Evolutionary conservation across 2,888 invertebrate species (phyloP).

Genomic region (Thymelicus acteon): DNA sequence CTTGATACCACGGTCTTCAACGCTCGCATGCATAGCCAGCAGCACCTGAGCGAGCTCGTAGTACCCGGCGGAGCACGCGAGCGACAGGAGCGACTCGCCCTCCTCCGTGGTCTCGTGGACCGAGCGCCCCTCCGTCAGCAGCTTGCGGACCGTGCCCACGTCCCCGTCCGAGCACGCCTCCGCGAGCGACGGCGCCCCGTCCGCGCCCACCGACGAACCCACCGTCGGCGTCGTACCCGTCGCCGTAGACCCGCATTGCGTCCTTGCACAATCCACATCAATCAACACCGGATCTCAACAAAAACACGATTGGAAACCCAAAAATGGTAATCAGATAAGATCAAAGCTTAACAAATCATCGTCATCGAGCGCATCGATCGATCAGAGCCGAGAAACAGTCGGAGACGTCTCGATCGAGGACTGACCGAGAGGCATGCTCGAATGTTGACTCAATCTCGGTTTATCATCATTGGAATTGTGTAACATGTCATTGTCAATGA

Average conservation of each 20-base stretch:
- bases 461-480: constrained; percentile 77
- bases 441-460: constrained; percentile 84
- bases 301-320: background rate
- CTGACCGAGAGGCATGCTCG: constrained; percentile 60
- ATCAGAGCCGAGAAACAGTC: constrained; percentile 54
- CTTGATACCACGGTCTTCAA: constrained; percentile 98
- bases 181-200: constrained; percentile 90
- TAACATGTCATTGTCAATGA: background rate
- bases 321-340: constrained; percentile 70
- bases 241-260: constrained; percentile 77
- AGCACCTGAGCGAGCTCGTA: constrained; percentile 98
- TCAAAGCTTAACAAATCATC: constrained; percentile 80
- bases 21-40: constrained; percentile 98
- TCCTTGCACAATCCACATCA: constrained; percentile 52
- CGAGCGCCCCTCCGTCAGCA: constrained; percentile 96
- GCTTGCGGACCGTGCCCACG: constrained; percentile 95
- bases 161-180: constrained; percentile 98
- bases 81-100: constrained; percentile 97
- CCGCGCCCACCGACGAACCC: constrained; percentile 81
- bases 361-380: constrained; percentile 69
- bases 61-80: constrained; percentile 98
- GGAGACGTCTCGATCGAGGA: constrained; percentile 57
- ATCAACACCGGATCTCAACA: background rate
- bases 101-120: constrained; percentile 99
- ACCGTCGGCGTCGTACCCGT: constrained; percentile 78